These are phyloP conservation scores for Uloborus plumipes DNA, from an alignment of 2,888 invertebrate genomes.

Conservation along the genomic window DNA sequence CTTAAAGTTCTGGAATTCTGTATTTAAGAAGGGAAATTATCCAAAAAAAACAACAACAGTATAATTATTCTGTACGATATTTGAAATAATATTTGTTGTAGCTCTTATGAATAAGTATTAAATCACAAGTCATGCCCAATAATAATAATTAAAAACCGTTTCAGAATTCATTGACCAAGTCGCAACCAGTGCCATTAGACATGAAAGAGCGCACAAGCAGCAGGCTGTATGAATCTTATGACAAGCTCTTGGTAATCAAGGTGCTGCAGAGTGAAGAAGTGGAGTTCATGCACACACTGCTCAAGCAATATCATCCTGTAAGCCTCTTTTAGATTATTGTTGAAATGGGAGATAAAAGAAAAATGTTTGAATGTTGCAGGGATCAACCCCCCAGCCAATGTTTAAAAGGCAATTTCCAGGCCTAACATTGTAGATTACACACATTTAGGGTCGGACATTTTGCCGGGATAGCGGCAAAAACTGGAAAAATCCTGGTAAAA, in stretches of 20 bases:
- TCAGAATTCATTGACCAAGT: slow-evolving; percentile 75
- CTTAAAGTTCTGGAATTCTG: too few species aligned
- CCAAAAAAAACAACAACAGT: background rate
- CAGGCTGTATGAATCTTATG: slow-evolving; percentile 94
- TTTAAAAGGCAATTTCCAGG: too few species aligned
- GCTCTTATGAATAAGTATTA: background rate
- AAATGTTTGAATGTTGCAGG: too few species aligned
- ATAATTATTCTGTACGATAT: background rate
- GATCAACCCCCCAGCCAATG: too few species aligned
- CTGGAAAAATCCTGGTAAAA: too few species aligned
- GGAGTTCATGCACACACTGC: slow-evolving; percentile 97
- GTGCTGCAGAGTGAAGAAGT: slow-evolving; percentile 98
- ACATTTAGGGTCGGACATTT: too few species aligned
- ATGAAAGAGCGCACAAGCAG: slow-evolving; percentile 93
- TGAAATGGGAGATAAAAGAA: too few species aligned
- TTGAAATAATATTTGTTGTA: background rate
- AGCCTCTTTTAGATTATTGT: slow-evolving; percentile 71
- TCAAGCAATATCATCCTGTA: slow-evolving; percentile 98
- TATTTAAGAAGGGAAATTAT: background rate
- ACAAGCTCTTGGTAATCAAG: slow-evolving; percentile 94
- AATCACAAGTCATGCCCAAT: background rate
- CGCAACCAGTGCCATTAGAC: slow-evolving; percentile 88
- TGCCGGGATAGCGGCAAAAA: too few species aligned
- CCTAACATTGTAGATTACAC: too few species aligned
- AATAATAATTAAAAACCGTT: background rate